Evolutionary conservation across 2,797 vertebrate genomes (phyloP).

Genomic region (Cuculus canorus): DNA sequence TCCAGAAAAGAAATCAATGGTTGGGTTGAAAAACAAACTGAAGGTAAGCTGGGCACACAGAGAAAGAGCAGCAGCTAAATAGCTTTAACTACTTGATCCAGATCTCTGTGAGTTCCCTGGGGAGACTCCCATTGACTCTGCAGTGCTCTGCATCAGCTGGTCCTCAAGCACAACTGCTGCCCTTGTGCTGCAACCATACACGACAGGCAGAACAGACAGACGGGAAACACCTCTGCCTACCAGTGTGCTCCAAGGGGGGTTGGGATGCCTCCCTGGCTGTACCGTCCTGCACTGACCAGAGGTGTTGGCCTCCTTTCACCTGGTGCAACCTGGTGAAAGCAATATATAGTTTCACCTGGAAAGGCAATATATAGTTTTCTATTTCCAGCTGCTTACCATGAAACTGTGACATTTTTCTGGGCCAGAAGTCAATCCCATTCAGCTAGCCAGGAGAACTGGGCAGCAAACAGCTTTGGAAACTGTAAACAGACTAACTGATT

Average conservation of each 20-base stretch:
- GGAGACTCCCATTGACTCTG: accelerated
- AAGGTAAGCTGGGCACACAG: conserved; percentile 73
- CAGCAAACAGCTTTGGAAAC: neutral
- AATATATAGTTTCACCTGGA: no score
- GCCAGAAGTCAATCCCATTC: neutral
- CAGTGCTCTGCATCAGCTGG: neutral
- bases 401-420: neutral
- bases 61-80: neutral
- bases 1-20: conserved; percentile 81
- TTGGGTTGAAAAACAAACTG: conserved; percentile 85
- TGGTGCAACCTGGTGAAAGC: no score
- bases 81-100: neutral
- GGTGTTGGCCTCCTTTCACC: neutral
- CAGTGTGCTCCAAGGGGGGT: neutral
- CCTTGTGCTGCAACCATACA: neutral
- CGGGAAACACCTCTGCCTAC: neutral
- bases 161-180: neutral
- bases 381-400: neutral
- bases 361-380: neutral
- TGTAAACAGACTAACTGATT: neutral
- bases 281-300: neutral
- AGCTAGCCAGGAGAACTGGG: neutral
- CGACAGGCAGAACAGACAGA: neutral
- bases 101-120: neutral
- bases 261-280: neutral